Conservation (phyloP, 2,888 invertebrate genomes). For the Tenthredo notha region DNA sequence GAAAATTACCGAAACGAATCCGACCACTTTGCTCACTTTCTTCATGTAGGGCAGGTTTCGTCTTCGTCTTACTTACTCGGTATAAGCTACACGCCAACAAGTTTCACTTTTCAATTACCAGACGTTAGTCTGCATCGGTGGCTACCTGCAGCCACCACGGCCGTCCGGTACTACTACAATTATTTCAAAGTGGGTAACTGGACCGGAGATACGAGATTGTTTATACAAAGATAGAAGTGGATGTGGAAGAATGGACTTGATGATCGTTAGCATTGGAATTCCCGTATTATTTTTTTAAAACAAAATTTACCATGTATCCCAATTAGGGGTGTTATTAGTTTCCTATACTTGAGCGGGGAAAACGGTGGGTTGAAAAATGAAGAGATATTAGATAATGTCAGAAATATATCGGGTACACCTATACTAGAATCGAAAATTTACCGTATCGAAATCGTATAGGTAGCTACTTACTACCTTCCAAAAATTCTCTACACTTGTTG, state of each 20-base stretch:
- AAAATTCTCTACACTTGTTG: constrained; percentile 46
- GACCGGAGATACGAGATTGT: constrained; percentile 42
- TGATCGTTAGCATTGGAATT: constrained; percentile 5
- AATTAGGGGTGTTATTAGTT: constrained; percentile 1
- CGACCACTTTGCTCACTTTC: constrained; percentile 8
- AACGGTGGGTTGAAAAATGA: not conserved
- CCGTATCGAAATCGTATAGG: not conserved
- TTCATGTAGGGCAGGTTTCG: constrained; percentile 22
- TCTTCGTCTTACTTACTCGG: constrained; percentile 23
- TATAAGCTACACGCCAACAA: not conserved
- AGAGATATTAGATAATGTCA: not conserved
- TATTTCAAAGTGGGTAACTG: constrained; percentile 50
- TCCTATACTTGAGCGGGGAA: not conserved
- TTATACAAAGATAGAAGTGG: constrained; percentile 8
- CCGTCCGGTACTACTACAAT: constrained; percentile 18
- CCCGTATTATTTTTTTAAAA: not conserved
- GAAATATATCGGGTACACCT: not conserved
- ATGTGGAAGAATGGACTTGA: not conserved
- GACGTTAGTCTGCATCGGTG: constrained; percentile 42
- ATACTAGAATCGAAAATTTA: not conserved
- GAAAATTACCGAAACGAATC: not conserved
- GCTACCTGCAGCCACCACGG: not conserved
- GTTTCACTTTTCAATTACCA: constrained; percentile 53
- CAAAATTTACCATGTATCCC: not conserved
- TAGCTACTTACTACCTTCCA: not conserved